Conservation (phyloP, 2,113 vertebrate genomes). For the rat (Rattus norvegicus) region GRCr8 NC_086032.1:10669001-10669500, state of each 20-base stretch:
- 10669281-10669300: neutral
- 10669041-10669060: no score
- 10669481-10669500: neutral
- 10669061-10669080: neutral
- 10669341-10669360: neutral
- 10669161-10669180: slow-evolving; percentile 84
- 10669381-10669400: no score
- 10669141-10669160: slow-evolving; percentile 76
- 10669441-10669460: neutral
- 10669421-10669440: neutral
- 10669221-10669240: slow-evolving; percentile 82
- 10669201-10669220: slow-evolving; percentile 82
- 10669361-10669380: neutral
- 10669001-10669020: neutral
- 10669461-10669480: neutral
- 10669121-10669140: neutral
- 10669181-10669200: slow-evolving; percentile 81
- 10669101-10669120: neutral
- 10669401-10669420: neutral
- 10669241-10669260: slow-evolving; percentile 86
- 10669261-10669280: slow-evolving; percentile 69
- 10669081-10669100: neutral
- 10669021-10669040: neutral
- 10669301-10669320: neutral
- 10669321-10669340: neutral